Evolutionary conservation across 1,140 invertebrate genomes (phyloP).

Genomic region (Eumeta japonica): DNA sequence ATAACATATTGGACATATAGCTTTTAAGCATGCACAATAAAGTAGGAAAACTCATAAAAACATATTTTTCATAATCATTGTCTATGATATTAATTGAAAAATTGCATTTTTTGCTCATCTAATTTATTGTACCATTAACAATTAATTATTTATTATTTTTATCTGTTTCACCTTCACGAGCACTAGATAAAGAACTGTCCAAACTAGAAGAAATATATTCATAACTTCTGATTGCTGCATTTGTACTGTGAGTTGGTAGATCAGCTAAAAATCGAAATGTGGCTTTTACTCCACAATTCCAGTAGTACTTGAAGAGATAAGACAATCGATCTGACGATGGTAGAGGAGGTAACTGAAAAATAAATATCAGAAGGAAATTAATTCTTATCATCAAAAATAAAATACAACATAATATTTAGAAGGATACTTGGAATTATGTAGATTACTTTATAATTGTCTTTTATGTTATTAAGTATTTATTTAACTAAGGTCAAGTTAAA

Average conservation of each 20-base stretch:
- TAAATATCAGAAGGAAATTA: no score
- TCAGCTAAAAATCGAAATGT: slow-evolving; percentile 55
- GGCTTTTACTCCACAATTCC: slow-evolving; percentile 58
- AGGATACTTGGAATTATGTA: not conserved
- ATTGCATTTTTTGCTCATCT: no score
- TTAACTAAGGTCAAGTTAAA: not conserved
- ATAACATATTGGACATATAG: no score
- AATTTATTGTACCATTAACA: no score
- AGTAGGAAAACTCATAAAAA: no score
- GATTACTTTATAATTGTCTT: no score
- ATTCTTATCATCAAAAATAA: slow-evolving; percentile 1
- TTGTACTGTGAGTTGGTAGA: slow-evolving; percentile 44
- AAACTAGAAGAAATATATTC: slow-evolving; percentile 30
- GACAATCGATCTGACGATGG: slow-evolving; percentile 53
- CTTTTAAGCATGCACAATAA: no score
- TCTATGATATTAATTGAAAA: no score
- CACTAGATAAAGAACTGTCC: no score
- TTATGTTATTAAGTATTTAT: not conserved
- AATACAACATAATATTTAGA: not conserved
- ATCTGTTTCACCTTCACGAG: no score
- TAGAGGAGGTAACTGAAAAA: slow-evolving; percentile 55
- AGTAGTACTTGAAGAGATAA: slow-evolving; percentile 56
- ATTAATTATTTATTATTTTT: no score
- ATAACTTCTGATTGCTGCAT: slow-evolving; percentile 38
- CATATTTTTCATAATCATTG: no score